Percentiles rank a stretch among this genome's conserved stretches.
These are phyloP conservation scores for Sinotaia quadrata DNA, from an alignment of 2,888 invertebrate genomes.

Conservation along the genomic window DNA sequence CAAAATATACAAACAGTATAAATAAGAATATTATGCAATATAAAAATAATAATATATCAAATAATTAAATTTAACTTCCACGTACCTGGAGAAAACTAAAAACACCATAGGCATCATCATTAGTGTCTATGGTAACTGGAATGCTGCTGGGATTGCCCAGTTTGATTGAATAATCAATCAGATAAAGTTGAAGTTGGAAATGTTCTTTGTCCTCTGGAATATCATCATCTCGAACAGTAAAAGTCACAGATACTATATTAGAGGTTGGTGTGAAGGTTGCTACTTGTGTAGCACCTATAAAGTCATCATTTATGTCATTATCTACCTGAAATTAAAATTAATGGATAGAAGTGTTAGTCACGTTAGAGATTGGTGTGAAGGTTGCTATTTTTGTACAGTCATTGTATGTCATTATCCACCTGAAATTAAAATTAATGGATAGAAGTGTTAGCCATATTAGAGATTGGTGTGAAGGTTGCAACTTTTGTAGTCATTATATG, in stretches of 20 bases:
- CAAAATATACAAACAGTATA: too few species aligned
- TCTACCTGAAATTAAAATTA: conserved; percentile 42
- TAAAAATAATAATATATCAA: too few species aligned
- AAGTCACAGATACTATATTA: conserved; percentile 48
- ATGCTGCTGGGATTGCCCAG: conserved; percentile 48
- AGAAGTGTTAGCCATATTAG: conserved; percentile 31
- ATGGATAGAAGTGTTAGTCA: neutral
- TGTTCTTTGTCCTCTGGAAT: conserved; percentile 63
- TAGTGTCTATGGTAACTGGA: conserved; percentile 61
- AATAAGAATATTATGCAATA: too few species aligned
- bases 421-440: too few species aligned
- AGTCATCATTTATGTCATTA: conserved; percentile 54
- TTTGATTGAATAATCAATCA: conserved; percentile 42
- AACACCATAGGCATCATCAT: conserved; percentile 69
- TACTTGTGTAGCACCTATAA: conserved; percentile 64
- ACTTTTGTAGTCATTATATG: conserved; percentile 61
- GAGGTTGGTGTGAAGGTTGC: conserved; percentile 52
- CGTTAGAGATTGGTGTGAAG: neutral
- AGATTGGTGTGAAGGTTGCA: conserved; percentile 51
- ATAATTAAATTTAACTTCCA: too few species aligned
- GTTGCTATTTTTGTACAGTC: neutral
- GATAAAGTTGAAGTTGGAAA: conserved; percentile 50
- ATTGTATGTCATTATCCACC: too few species aligned
- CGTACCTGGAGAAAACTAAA: conserved; percentile 63
- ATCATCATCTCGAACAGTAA: conserved; percentile 63